Base-by-base conservation (phyloP, 2,113 vertebrate genomes). In the Microtus pennsylvanicus region DNA sequence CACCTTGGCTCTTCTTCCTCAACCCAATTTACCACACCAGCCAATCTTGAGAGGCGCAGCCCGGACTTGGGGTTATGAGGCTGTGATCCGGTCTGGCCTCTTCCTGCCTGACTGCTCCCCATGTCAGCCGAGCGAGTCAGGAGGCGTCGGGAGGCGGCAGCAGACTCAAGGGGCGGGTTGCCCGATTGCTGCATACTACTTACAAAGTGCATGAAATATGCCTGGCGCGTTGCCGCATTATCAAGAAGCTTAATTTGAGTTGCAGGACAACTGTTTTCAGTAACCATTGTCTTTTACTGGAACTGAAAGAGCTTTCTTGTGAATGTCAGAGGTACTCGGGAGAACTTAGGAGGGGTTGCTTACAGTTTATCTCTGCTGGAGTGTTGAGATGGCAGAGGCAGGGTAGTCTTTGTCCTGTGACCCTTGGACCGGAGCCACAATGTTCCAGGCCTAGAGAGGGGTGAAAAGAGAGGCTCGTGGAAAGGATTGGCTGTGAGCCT, bases 341-440 rank as follows among this genome's bases (percentile, higher is more conserved):
- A 72, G 91, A 76, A 72, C 65, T 52, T 52, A 28, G 81, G 85
- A 65, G 70, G 22, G 21, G 26, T 82, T 91, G 21, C n/a, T 82
- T 16, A 6, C 67, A 38, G 19, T 42, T 72, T 61, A 80, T 91
- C 90, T 8, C 5, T 52, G 89, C 58, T 72, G 69, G 91, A 76
- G n/a, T 65, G 94, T n/a, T 76, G 65, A 22, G 80, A 22, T 38
- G 47, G 24, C 74, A 67, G 92, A 77, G 72, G 67, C 78, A 61
- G 61, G 12, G 65, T 19, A 61, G 55, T 58, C 77, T 97, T 95
- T 87, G 82, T 81, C 33, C 89, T 72, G 67, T 82, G 75, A 93
- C 93, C 91, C 45, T 95, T 90, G 95, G 12, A 58, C 85, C 21
- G 83, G 80, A 21, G n/a, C 50, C 17, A 63, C 19, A 16, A 26